These are phyloP conservation scores for Samia ricini DNA, from an alignment of 1,140 invertebrate genomes.

Conservation along the genomic window DNA sequence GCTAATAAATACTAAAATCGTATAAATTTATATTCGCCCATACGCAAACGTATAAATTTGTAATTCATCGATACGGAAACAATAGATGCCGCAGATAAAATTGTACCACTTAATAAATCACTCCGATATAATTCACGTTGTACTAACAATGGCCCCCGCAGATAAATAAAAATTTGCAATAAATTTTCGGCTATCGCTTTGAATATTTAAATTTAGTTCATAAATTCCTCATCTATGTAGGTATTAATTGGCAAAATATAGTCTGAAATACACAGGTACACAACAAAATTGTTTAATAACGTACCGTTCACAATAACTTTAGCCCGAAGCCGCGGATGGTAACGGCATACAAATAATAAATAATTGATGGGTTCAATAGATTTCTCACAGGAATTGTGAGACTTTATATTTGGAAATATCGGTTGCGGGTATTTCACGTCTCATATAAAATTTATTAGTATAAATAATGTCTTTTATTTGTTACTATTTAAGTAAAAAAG, in stretches of 20 bases:
- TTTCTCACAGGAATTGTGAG: conserved; percentile 11
- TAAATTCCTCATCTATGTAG: not conserved
- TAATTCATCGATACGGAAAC: conserved; percentile 16
- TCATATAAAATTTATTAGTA: not conserved
- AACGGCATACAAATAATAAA: conserved; percentile 6
- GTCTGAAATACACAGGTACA: not conserved
- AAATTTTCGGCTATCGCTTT: conserved; percentile 10
- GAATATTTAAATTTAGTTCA: not conserved
- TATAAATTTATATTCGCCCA: not conserved
- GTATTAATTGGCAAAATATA: not conserved
- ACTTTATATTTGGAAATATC: not conserved
- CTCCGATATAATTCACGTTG: conserved; percentile 6
- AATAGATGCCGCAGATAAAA: conserved; percentile 28
- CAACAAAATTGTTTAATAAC: not conserved
- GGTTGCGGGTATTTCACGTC: not conserved
- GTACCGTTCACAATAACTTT: not conserved
- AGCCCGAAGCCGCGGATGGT: conserved; percentile 1
- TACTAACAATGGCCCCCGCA: not conserved
- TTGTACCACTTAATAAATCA: conserved; percentile 31
- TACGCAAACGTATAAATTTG: not conserved
- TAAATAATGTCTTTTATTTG: not conserved
- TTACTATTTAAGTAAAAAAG: not conserved
- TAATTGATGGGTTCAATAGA: conserved; percentile 9
- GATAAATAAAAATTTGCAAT: conserved; percentile 2
- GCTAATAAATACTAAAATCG: not conserved